phyloP scores from a whole-genome alignment of 2,888 invertebrate genomes.

The Plagiodera versicolora region DNA sequence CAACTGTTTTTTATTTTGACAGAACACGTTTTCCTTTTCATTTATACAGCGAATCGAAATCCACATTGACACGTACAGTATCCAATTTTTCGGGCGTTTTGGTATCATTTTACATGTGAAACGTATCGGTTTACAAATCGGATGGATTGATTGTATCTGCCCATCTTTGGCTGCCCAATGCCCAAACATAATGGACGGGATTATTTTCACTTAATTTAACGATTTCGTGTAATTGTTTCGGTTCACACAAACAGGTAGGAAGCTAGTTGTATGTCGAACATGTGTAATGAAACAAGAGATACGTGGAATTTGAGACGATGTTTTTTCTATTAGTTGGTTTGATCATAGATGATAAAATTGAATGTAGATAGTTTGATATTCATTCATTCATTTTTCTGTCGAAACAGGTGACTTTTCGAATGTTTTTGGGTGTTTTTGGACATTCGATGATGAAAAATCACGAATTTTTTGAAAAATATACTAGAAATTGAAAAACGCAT shows the following conservation, averaged over 20 bases:
- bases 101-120: background rate
- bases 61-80: background rate
- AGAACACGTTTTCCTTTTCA: background rate
- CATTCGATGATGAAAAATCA: too few species aligned
- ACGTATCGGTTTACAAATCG: background rate
- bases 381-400: too few species aligned
- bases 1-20: background rate
- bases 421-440: too few species aligned
- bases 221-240: background rate
- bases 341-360: too few species aligned
- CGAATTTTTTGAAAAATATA: too few species aligned
- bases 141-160: background rate
- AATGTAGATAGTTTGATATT: too few species aligned
- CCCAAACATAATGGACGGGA: background rate
- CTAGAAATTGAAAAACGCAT: too few species aligned
- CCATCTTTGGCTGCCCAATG: background rate
- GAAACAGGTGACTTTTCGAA: too few species aligned
- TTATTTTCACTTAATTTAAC: background rate
- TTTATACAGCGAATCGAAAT: background rate
- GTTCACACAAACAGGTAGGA: too few species aligned
- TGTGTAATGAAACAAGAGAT: background rate
- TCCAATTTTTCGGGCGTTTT: slow-evolving; percentile 1
- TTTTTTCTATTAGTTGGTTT: too few species aligned
- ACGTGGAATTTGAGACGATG: background rate
- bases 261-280: background rate